Evolutionary conservation across 2,797 vertebrate genomes (phyloP), one percentile per base, ranked within the genome.

Genomic region (Lepilemur ruficaudatus): DNA sequence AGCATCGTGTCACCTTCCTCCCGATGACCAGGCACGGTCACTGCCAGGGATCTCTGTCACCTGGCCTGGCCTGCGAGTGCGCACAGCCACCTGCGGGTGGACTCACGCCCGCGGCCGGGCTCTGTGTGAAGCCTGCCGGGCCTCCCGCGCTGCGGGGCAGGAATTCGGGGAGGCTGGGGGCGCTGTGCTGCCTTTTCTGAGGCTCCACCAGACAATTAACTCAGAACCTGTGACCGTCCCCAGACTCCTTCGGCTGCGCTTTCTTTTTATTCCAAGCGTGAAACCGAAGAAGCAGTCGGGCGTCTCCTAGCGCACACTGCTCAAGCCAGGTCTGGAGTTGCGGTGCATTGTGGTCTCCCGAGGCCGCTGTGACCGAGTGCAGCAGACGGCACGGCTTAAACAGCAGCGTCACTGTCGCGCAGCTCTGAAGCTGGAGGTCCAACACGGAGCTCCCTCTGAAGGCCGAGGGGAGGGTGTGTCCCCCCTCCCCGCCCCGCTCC

Each of bases 261-360:
- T n/a, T 14, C 80, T 55, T 41, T 20, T 35, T 41, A 38, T 25
- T 18, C 5, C 28, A 63, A n/a, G 18, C 38, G 28, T 43, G 38
- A 55, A 55, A 23, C 9, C 28, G 8, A 10, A 46, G 8, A 10
- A 46, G 35, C 22, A 9, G 43, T 5, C 32, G 48, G 20, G 18
- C 7, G 38, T 17, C 67, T 28, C 23, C 57, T 41, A 23, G 28
- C 12, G 18, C 0, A 0, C 23, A 3, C n/a, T 0, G 28, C 18
- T 70, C n/a, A n/a, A 25, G 30, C 20, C 32, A 18, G 30, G 52
- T n/a, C 52, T 59, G 18, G 35, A 30, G 35, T 41, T 15, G 2
- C 6, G 10, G 65, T 30, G 17, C 32, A 8, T 35, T 13, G 7
- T 52, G 46, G 32, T 35, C 20, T 23, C 75, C 72, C 4, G 20